These are phyloP conservation scores for Hormaphis cornu DNA, from an alignment of 1,140 invertebrate genomes.

Conservation along the genomic window DNA sequence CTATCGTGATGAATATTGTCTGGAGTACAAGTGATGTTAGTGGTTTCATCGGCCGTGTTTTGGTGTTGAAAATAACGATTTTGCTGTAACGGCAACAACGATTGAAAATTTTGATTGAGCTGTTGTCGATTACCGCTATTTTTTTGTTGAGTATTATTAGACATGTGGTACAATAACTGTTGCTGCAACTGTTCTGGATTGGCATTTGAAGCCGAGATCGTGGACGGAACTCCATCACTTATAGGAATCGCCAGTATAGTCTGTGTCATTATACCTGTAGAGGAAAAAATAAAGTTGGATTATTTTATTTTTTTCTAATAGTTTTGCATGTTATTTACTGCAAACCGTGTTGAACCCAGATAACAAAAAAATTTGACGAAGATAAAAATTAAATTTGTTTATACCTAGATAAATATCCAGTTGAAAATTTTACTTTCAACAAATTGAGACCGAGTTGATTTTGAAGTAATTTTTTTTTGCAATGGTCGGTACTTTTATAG, in stretches of 20 bases:
- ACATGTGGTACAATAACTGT: neutral
- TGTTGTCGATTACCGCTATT: neutral
- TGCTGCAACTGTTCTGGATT: neutral
- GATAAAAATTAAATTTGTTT: no score
- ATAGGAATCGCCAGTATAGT: slow-evolving; percentile 13
- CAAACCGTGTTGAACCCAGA: no score
- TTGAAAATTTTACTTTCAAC: no score
- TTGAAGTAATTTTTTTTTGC: no score
- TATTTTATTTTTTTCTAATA: no score
- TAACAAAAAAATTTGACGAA: no score
- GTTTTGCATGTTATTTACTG: no score
- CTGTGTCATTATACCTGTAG: slow-evolving; percentile 1
- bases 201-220: neutral
- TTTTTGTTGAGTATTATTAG: neutral
- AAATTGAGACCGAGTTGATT: no score
- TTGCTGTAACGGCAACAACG: neutral
- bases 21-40: neutral
- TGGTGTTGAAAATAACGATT: neutral
- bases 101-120: neutral
- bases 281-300: neutral
- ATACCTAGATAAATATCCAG: no score
- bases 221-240: neutral
- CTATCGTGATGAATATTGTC: neutral
- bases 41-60: neutral
- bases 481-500: no score